phyloP scores from a whole-genome alignment of 2,113 vertebrate genomes.

The Butastur rufipennis region DNA sequence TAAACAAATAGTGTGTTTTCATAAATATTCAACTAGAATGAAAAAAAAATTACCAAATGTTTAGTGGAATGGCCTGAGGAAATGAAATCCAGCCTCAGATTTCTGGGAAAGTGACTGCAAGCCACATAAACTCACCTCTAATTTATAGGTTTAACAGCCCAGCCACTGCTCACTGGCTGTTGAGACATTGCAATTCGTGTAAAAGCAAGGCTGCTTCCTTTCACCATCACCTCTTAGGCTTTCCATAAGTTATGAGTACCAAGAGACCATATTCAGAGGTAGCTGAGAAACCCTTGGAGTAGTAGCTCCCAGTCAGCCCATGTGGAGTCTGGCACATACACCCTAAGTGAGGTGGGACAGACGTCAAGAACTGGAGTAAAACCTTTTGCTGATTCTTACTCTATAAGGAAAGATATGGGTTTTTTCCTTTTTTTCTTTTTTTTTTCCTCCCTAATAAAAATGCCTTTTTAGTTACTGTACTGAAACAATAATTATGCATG shows the following conservation, averaged over 20 bases:
- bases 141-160: background rate
- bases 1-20: background rate
- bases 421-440: too few species aligned
- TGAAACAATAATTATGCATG: background rate
- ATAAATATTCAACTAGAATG: background rate
- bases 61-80: background rate
- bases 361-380: background rate
- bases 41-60: background rate
- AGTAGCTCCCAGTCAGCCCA: background rate
- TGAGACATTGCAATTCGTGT: fast-evolving
- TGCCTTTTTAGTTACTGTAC: background rate
- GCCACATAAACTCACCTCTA: background rate
- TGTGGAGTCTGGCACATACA: too few species aligned
- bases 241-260: background rate
- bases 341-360: background rate
- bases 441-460: background rate
- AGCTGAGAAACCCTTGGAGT: background rate
- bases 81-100: background rate
- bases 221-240: background rate
- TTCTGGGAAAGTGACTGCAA: background rate
- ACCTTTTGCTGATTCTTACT: background rate
- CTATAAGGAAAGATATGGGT: background rate
- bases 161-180: fast-evolving
- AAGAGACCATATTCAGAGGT: background rate
- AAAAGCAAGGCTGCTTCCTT: background rate